These are phyloP conservation scores for Lepidochitona cinerea DNA, from an alignment of 2,888 invertebrate species.

Conservation along the genomic window DNA sequence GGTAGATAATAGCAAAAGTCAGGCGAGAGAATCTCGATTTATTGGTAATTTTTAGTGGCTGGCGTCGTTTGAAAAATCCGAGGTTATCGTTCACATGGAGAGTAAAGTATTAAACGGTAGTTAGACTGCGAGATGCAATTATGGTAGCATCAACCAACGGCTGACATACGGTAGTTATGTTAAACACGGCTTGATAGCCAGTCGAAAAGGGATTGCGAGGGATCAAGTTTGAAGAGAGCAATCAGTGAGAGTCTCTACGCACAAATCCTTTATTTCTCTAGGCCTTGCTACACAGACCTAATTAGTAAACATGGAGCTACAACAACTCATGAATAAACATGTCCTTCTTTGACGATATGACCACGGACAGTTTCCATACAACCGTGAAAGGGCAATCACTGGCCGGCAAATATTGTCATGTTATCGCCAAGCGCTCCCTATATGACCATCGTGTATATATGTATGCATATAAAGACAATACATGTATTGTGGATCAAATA, in stretches of 20 bases:
- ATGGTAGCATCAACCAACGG: not conserved
- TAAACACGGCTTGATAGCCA: not conserved
- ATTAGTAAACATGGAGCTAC: conserved; percentile 5
- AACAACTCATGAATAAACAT: not conserved
- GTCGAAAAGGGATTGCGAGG: not conserved
- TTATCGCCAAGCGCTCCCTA: too few species aligned
- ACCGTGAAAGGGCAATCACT: not conserved
- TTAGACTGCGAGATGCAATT: not conserved
- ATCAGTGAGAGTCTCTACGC: not conserved
- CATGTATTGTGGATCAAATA: too few species aligned
- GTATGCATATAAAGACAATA: too few species aligned
- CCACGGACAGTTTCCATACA: not conserved
- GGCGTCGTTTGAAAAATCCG: not conserved
- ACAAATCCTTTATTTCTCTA: conserved; percentile 3
- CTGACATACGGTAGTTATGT: not conserved
- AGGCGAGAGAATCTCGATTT: not conserved
- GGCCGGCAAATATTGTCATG: not conserved
- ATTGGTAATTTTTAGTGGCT: not conserved
- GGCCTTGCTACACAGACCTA: not conserved
- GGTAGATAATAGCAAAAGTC: not conserved
- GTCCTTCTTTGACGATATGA: not conserved
- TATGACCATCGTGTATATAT: too few species aligned
- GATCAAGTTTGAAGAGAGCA: not conserved
- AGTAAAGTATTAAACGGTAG: not conserved
- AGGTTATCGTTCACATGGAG: not conserved